These are phyloP conservation scores for Miichthys miiuy DNA, from an alignment of 2,797 vertebrate genomes.

Conservation along the genomic window DNA sequence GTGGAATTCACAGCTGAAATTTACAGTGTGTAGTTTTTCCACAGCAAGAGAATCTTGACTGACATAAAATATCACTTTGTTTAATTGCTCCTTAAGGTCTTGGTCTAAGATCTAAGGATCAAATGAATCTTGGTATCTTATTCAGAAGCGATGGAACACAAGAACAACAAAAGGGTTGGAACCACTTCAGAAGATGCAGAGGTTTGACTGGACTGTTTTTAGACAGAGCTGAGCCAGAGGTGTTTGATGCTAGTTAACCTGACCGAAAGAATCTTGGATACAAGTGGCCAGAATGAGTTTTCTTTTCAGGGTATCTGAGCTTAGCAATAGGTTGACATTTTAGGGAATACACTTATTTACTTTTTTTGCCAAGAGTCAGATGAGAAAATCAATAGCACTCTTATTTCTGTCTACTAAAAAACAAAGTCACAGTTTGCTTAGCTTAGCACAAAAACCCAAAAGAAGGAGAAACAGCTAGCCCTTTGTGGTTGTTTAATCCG, in stretches of 20 bases:
- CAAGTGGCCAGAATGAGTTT: neutral
- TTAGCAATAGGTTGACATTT: neutral
- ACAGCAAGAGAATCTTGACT: too few species aligned
- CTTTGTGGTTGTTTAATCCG: neutral
- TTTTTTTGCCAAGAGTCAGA: neutral
- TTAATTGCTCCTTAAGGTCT: neutral
- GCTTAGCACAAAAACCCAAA: neutral
- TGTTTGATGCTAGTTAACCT: too few species aligned
- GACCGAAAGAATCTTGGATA: neutral
- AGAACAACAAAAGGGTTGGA: neutral
- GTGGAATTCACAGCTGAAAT: too few species aligned
- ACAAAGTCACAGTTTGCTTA: neutral
- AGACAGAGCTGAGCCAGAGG: neutral
- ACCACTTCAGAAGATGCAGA: neutral
- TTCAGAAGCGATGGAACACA: neutral
- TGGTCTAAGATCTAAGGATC: neutral
- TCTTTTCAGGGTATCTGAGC: neutral
- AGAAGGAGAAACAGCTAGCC: neutral
- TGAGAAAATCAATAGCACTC: neutral
- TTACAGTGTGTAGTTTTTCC: neutral
- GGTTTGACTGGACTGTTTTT: neutral
- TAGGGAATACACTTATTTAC: neutral
- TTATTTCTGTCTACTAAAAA: neutral
- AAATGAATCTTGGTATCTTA: neutral
- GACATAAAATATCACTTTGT: neutral